These are phyloP conservation scores for Spodoptera littoralis DNA, from an alignment of 2,888 invertebrate genomes.

Conservation along the genomic window DNA sequence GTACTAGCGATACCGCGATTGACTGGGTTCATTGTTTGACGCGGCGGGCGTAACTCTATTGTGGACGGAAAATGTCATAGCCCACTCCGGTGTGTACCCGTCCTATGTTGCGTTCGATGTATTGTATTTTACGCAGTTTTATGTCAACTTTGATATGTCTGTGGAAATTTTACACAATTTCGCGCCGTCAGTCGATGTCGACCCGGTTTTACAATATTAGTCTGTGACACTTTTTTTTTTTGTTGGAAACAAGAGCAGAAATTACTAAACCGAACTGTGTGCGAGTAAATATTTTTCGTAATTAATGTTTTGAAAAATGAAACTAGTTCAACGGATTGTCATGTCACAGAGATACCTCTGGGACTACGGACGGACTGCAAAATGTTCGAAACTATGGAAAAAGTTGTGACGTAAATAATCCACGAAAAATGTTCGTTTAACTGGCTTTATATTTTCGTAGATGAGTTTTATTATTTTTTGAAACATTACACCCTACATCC, in stretches of 20 bases:
- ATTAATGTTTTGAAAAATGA: slow-evolving; percentile 33
- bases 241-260: background rate
- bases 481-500: too few relatives aligned
- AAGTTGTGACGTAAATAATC: slow-evolving; percentile 33
- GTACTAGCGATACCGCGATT: slow-evolving; percentile 73
- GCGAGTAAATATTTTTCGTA: slow-evolving; percentile 20
- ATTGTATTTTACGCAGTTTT: slow-evolving; percentile 49
- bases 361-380: slow-evolving; percentile 24
- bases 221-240: slow-evolving; percentile 14
- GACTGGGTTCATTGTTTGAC: slow-evolving; percentile 74
- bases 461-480: slow-evolving; percentile 10
- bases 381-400: slow-evolving; percentile 33
- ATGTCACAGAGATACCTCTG: slow-evolving; percentile 37
- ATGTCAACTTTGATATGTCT: slow-evolving; percentile 21
- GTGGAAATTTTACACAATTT: slow-evolving; percentile 28
- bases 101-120: slow-evolving; percentile 41
- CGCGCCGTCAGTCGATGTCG: background rate
- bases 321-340: slow-evolving; percentile 44
- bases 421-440: slow-evolving; percentile 2
- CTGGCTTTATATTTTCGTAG: slow-evolving; percentile 10
- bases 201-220: slow-evolving; percentile 18
- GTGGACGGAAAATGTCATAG: slow-evolving; percentile 69
- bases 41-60: slow-evolving; percentile 68
- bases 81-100: slow-evolving; percentile 28
- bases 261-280: background rate